phyloP scores from a whole-genome alignment of 2,797 vertebrate genomes.

The Sorex maritimensis region DNA sequence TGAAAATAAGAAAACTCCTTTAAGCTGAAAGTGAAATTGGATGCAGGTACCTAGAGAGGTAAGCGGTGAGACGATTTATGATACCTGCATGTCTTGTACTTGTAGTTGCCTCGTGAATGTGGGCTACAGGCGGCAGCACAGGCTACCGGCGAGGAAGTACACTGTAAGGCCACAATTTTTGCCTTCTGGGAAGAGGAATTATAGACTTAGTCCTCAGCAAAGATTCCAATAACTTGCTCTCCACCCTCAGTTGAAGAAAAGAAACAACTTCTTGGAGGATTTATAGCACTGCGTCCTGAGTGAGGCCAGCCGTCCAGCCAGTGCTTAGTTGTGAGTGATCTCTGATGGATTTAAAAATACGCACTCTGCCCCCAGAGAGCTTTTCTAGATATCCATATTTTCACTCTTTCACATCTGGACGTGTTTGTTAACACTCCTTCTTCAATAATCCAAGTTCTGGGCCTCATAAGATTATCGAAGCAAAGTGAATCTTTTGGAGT shows the following conservation, averaged over 20 bases:
- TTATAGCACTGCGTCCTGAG: neutral
- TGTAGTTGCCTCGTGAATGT: neutral
- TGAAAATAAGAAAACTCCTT: neutral
- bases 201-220: neutral
- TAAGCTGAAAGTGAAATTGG: constrained; percentile 21
- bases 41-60: neutral
- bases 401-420: neutral
- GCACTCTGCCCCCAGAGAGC: neutral
- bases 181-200: neutral
- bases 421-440: neutral
- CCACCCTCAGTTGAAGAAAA: neutral
- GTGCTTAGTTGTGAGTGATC: neutral
- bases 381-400: neutral
- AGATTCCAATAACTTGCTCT: neutral
- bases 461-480: constrained; percentile 13
- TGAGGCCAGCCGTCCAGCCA: neutral
- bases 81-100: neutral
- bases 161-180: neutral
- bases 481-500: neutral
- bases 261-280: neutral
- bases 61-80: neutral
- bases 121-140: neutral
- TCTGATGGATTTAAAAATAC: constrained; percentile 6
- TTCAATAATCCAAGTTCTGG: neutral
- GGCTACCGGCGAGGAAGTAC: neutral